Conservation (phyloP, 2,888 invertebrate genomes). For the Alcis repandata region DNA sequence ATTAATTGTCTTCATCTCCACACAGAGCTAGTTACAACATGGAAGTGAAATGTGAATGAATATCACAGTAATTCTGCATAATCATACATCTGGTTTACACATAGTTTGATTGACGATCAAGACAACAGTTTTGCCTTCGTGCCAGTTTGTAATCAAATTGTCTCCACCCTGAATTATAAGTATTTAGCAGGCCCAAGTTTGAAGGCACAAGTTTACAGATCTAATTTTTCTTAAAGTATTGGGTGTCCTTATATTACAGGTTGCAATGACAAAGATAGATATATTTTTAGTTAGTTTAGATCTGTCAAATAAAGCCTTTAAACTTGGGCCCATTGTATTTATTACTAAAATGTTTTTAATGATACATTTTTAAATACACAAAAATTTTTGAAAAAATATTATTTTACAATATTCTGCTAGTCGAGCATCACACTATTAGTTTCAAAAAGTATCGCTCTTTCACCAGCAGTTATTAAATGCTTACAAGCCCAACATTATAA, state of each 20-base stretch:
- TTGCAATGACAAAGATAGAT: too few species aligned
- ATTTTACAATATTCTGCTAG: slow-evolving; percentile 22
- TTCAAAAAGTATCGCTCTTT: slow-evolving; percentile 21
- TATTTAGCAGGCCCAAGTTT: too few species aligned
- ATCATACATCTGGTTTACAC: slow-evolving; percentile 57
- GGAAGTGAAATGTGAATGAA: slow-evolving; percentile 73
- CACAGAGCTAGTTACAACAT: slow-evolving; percentile 63
- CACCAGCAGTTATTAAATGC: slow-evolving; percentile 33
- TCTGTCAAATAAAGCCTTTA: too few species aligned
- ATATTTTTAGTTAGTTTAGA: too few species aligned
- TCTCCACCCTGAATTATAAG: slow-evolving; percentile 18
- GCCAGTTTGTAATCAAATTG: slow-evolving; percentile 9
- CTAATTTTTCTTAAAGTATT: too few species aligned
- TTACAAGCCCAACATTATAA: slow-evolving; percentile 29
- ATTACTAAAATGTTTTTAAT: slow-evolving; percentile 14
- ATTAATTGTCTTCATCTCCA: slow-evolving; percentile 51
- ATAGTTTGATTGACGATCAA: slow-evolving; percentile 57
- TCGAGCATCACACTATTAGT: slow-evolving; percentile 2
- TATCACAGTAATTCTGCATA: slow-evolving; percentile 81
- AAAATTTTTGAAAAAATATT: slow-evolving; percentile 19
- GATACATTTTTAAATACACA: slow-evolving; percentile 25
- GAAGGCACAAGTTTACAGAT: too few species aligned
- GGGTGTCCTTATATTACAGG: too few species aligned
- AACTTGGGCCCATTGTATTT: too few species aligned
- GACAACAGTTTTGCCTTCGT: slow-evolving; percentile 59